Evolutionary conservation across 2,888 invertebrate genomes (phyloP), one percentile per base, ranked within the genome.

Genomic region (Ormyrus pomaceus): DNA sequence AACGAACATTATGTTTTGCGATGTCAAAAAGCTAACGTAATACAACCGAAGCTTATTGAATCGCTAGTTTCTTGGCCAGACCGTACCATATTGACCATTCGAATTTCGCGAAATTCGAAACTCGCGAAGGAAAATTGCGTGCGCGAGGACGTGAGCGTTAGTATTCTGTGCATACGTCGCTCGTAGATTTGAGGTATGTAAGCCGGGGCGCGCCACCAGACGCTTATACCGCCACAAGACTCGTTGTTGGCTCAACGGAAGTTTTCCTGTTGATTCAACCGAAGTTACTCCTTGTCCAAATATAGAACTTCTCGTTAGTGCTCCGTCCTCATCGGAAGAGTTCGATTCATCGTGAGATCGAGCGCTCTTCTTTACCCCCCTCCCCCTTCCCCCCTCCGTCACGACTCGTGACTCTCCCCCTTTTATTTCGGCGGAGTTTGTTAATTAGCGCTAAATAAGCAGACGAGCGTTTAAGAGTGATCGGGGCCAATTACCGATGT

Each of bases 221-320:
- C 34, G 34, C 48, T 11, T 50, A 46, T 62, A 46, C 48, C 34
- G n/a, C 11, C 6, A 46, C 6, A 10, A 53, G 51, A 69, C 48
- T 69, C 70, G 53, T 34, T 56, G n/a, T 70, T 77, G 50, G 55
- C 62, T 50, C 65, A 46, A 50, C 45, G 51, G 8, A 77, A 77
- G 64, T 77, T 71, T 62, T 58, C 34, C 50, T 61, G 71, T 65
- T 53, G 71, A 71, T 71, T 65, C 51, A 77, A 65, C 50, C 48
- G n/a, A 64, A 66, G 51, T 51, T 59, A 58, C 45, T 58, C 34
- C 19, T 71, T 64, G 58, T 61, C 10, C 53, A 69, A 69, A 61
- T 61, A 61, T 46, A 68, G 53, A 68, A 61, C 56, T 71, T 77
- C 77, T 65, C 48, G 8, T 58, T 65, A 58, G 34, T 34, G 56